phyloP scores from a whole-genome alignment of 1,140 invertebrate genomes.

The Aphelinus certus region DNA sequence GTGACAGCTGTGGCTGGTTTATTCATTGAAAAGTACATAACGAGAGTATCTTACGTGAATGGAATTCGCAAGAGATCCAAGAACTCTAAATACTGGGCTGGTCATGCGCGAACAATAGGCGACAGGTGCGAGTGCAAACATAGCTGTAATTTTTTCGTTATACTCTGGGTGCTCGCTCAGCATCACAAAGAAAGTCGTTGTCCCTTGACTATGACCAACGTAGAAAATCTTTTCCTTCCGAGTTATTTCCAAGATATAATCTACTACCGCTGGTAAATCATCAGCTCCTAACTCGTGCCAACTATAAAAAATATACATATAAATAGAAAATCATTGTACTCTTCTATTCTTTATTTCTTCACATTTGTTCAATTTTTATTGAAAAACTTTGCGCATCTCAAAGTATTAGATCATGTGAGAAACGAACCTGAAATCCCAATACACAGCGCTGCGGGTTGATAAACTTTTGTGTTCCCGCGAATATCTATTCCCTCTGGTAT shows the following conservation, averaged over 20 bases:
- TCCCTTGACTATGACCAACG: constrained; percentile 74
- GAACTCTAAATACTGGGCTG: constrained; percentile 55
- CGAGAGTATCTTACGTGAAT: constrained; percentile 45
- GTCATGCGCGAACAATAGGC: constrained; percentile 59
- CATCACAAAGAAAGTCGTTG: constrained; percentile 72
- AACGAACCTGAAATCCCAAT: constrained; percentile 64
- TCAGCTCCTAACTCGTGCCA: constrained; percentile 79
- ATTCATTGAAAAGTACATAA: too few relatives aligned
- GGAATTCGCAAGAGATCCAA: constrained; percentile 43
- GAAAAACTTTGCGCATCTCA: constrained; percentile 25
- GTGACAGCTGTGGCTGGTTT: too few relatives aligned
- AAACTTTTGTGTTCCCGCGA: constrained; percentile 51
- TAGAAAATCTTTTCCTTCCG: constrained; percentile 69
- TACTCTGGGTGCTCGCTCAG: constrained; percentile 70
- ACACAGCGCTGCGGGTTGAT: constrained; percentile 14
- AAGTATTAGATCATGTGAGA: constrained; percentile 69
- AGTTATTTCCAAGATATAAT: constrained; percentile 70
- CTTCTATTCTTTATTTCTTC: constrained; percentile 1
- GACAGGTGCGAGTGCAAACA: constrained; percentile 71
- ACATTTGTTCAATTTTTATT: too few relatives aligned
- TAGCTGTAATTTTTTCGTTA: constrained; percentile 65
- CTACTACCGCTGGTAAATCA: constrained; percentile 80
- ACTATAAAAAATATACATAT: constrained; percentile 44
- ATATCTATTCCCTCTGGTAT: constrained; percentile 75
- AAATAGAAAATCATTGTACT: background rate